Evolutionary conservation across 2,888 invertebrate genomes (phyloP).

Genomic region (Zhuqinia jingwanae): DNA sequence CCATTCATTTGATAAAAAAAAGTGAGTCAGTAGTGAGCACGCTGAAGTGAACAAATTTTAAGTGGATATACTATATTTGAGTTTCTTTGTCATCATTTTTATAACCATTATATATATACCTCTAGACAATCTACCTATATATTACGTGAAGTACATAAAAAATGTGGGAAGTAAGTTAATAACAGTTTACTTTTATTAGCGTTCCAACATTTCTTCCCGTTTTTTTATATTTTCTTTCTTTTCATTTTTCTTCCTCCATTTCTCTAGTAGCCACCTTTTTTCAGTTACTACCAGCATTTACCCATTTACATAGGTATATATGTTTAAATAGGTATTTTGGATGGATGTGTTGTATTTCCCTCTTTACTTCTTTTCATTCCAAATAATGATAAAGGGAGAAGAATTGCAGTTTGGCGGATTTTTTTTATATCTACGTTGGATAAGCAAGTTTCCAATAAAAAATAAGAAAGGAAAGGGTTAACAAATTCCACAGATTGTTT

Average conservation of each 20-base stretch:
- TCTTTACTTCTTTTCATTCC: slow-evolving; percentile 9
- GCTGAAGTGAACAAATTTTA: not conserved
- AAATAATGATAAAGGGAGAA: slow-evolving; percentile 8
- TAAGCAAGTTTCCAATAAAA: slow-evolving; percentile 1
- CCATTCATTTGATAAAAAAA: not conserved
- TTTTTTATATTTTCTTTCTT: slow-evolving; percentile 1
- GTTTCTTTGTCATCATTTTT: not conserved
- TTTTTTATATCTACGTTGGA: not conserved
- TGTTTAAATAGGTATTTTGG: not conserved
- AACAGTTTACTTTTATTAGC: slow-evolving; percentile 65
- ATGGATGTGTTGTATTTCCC: not conserved
- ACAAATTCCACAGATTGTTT: slow-evolving; percentile 10
- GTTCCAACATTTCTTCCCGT: slow-evolving; percentile 43
- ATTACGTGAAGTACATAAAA: slow-evolving; percentile 19
- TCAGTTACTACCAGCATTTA: too few relatives aligned
- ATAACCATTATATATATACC: not conserved
- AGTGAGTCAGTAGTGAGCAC: slow-evolving; percentile 23
- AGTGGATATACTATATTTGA: not conserved
- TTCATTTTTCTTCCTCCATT: not conserved
- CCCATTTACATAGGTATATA: too few relatives aligned
- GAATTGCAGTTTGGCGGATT: slow-evolving; percentile 4
- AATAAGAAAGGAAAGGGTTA: not conserved
- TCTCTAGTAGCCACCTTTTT: not conserved
- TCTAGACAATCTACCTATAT: not conserved
- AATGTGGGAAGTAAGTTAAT: slow-evolving; percentile 58